These are phyloP conservation scores for Chitala chitala DNA, from an alignment of 2,113 vertebrate genomes.

Conservation along the genomic window DNA sequence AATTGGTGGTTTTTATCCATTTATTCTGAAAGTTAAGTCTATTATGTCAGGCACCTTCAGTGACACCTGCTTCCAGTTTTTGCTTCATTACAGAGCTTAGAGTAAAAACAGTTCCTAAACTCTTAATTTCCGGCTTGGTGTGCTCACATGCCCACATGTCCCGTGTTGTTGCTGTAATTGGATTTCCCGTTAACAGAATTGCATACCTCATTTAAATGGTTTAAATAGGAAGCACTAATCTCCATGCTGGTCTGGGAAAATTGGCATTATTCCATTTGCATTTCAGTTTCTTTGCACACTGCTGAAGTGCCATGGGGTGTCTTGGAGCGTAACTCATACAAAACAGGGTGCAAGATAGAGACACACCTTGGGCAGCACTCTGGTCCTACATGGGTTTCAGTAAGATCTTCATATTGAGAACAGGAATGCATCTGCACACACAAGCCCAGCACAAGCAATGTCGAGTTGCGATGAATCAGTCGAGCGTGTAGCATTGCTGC, in stretches of 20 bases:
- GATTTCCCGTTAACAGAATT: background rate
- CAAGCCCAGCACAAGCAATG: no score
- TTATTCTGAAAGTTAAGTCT: background rate
- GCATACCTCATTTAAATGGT: background rate
- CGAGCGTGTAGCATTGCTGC: background rate
- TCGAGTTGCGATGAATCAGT: background rate
- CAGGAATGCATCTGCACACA: background rate
- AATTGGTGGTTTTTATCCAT: no score
- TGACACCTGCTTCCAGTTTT: slow-evolving; percentile 5
- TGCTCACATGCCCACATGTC: slow-evolving; percentile 8
- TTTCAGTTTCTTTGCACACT: no score
- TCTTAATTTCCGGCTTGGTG: slow-evolving; percentile 1
- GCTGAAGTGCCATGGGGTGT: no score
- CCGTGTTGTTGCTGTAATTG: background rate
- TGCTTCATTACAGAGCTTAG: background rate
- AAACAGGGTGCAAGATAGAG: no score
- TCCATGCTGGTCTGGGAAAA: no score
- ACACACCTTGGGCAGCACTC: no score
- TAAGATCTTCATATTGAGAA: background rate
- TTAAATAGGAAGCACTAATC: slow-evolving; percentile 12
- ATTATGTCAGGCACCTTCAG: slow-evolving; percentile 1
- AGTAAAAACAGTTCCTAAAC: background rate
- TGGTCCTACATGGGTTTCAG: background rate
- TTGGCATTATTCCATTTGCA: no score
- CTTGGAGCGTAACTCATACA: no score